A percentile compares a stretch with the other conserved stretches of the same genome.
These are phyloP conservation scores for Gallinago media DNA, from an alignment of 2,113 vertebrate genomes.

Conservation along the genomic window DNA sequence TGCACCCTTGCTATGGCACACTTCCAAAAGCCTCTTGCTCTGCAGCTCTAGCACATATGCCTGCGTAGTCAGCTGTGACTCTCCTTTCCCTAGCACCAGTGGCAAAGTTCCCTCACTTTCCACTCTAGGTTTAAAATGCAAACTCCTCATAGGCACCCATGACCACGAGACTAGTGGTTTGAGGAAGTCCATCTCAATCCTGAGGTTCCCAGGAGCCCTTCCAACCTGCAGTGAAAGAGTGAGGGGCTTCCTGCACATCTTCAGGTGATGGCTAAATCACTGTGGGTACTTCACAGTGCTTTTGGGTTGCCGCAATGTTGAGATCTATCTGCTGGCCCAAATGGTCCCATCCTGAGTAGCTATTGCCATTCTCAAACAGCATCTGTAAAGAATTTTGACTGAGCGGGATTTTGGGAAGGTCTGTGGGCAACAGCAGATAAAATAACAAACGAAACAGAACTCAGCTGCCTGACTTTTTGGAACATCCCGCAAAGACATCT, in stretches of 20 bases:
- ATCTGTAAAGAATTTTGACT: neutral
- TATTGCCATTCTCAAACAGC: neutral
- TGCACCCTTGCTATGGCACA: neutral
- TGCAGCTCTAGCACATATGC: neutral
- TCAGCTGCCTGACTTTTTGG: constrained; percentile 11
- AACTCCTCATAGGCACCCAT: neutral
- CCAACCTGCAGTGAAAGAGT: neutral
- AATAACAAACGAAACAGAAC: constrained; percentile 10
- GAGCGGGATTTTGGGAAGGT: neutral
- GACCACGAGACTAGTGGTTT: neutral
- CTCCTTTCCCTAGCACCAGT: neutral
- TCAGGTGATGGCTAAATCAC: neutral
- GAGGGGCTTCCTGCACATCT: neutral
- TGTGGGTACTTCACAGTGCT: neutral
- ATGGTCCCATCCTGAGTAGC: neutral
- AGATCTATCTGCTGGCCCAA: neutral
- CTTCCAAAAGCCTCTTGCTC: neutral
- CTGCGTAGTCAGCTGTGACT: neutral
- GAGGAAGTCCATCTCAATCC: neutral
- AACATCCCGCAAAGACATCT: neutral
- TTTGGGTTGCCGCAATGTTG: neutral
- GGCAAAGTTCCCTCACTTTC: neutral
- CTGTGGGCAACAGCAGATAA: neutral
- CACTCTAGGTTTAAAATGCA: neutral
- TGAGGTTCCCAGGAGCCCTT: neutral